Conservation (phyloP, 2,888 invertebrate species). For the Brachyptera putata region DNA sequence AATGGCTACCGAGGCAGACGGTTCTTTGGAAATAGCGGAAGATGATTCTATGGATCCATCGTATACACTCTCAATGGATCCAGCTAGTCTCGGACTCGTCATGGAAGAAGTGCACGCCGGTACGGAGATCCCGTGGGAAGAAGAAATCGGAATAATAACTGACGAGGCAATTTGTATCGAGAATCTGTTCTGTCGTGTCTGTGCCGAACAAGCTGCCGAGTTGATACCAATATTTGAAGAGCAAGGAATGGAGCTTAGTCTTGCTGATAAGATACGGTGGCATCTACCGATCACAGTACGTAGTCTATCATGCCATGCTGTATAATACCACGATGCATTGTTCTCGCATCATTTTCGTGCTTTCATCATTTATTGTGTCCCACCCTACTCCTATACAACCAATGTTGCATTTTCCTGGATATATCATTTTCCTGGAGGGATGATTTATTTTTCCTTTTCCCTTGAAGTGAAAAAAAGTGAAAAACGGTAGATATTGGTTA, state of each 20-base stretch:
- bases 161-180: not conserved
- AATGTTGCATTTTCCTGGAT: no score
- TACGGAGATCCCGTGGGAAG: not conserved
- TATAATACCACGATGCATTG: no score
- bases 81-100: not conserved
- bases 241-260: constrained; percentile 35
- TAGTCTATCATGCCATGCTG: not conserved
- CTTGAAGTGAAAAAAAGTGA: no score
- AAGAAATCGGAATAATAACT: not conserved
- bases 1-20: not conserved
- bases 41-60: no score
- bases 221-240: constrained; percentile 35
- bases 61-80: not conserved
- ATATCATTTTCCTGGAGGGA: no score
- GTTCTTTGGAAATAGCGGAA: not conserved
- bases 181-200: constrained; percentile 28
- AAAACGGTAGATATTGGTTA: no score
- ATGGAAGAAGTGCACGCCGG: not conserved
- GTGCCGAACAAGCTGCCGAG: constrained; percentile 25
- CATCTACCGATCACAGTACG: constrained; percentile 38
- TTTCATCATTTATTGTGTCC: no score
- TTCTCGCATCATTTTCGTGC: no score
- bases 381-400: no score
- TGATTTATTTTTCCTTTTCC: no score
- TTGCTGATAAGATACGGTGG: constrained; percentile 39